Evolutionary conservation across 2,888 invertebrate species (phyloP).

Genomic region (Pilophorus perplexus): DNA sequence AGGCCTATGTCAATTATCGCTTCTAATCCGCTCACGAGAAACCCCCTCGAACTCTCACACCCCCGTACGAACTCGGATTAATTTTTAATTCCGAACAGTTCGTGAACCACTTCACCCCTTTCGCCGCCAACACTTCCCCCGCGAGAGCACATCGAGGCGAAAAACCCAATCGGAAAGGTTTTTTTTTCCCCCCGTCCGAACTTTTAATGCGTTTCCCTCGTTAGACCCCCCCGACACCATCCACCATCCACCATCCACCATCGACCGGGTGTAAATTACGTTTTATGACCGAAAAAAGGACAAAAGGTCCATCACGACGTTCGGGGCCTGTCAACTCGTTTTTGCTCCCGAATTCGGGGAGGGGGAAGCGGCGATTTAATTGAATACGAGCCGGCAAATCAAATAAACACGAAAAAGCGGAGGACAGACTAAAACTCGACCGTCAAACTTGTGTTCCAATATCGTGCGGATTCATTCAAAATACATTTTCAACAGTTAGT

Average conservation of each 20-base stretch:
- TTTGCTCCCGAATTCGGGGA: background rate
- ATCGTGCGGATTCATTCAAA: too few species aligned
- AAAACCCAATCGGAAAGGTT: too few species aligned
- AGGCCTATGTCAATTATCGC: slow-evolving; percentile 14
- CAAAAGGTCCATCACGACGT: background rate
- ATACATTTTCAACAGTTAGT: too few species aligned
- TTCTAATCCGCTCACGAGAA: background rate
- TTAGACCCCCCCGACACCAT: background rate
- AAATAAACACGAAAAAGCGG: background rate
- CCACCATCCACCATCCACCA: too few species aligned
- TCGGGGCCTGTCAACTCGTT: background rate
- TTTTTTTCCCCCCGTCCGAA: too few species aligned
- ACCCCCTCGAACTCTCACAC: background rate
- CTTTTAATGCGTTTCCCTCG: slow-evolving; percentile 10
- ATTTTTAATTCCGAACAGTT: slow-evolving; percentile 2
- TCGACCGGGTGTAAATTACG: slow-evolving; percentile 1
- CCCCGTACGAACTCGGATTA: slow-evolving; percentile 1
- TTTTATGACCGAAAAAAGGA: background rate
- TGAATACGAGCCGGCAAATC: background rate
- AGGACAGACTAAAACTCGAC: too few species aligned
- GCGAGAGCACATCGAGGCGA: too few species aligned
- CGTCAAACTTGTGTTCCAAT: too few species aligned
- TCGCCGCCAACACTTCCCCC: too few species aligned
- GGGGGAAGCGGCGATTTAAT: too few species aligned
- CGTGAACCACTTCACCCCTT: too few species aligned